Evolutionary conservation across 2,888 invertebrate species (phyloP), one percentile per base, ranked within the genome.

Genomic region (Caenorhabditis zanzibari): DNA sequence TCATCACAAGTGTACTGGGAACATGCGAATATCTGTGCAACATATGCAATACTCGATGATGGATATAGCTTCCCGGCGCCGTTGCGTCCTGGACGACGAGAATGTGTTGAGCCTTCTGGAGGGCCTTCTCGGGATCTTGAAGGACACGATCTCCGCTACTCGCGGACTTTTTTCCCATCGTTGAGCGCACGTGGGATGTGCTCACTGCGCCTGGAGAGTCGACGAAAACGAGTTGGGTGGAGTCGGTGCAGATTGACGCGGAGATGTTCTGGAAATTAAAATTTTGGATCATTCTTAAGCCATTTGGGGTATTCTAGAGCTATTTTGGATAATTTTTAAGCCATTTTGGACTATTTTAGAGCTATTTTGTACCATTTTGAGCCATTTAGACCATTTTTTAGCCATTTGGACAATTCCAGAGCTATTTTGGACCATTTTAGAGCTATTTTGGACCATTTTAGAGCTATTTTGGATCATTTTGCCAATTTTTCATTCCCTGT

Each of bases 121-220:
- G 72, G 9, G 92, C 91, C 22, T 72, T 77, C 77, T 92, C 91
- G 9, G 92, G 91, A 61, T 92, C 91, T 14, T 86, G 72, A n/a
- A 92, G 76, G 14, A 92, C 88, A 22, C 73, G 74, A 7, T 88
- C 75, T 16, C 84, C 81, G 6, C 68, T 63, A n/a, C 77, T 47
- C 24, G 79, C 41, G 24, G 59, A 66, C 38, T 44, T 69, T 22
- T 81, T 64, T 54, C 85, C 75, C 86, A 88, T 87, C 0, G 77
- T 85, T 49, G 90, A 85, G 24, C 86, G 89, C 9, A 90, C 92
- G 63, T 92, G 92, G 9, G 86, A 81, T 19, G 87, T 85, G 22
- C 88, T 87, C 0, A 97, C 95, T 44, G 97, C 93, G 32, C 98
- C 98, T 2, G 98, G 98, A 4, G 97, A 97, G 92, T 98, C 98